A percentile compares a stretch with the other conserved stretches of the same genome.
phyloP scores from a whole-genome alignment of 1,140 invertebrate genomes.

The Calephelis nemesis region DNA sequence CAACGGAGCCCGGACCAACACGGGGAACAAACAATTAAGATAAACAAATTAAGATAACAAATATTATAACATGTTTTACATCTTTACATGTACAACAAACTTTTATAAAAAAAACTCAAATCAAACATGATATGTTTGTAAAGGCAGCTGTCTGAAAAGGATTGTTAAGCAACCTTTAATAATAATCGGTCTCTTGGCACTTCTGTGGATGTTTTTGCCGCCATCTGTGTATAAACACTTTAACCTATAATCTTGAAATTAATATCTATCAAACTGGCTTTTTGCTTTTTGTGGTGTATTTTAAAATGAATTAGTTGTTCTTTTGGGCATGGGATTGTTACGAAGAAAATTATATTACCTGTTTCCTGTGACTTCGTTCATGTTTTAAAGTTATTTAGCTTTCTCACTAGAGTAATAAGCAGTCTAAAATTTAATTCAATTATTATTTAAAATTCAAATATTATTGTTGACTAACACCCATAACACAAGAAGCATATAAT shows the following conservation, averaged over 20 bases:
- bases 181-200: conserved; percentile 72
- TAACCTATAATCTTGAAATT: conserved; percentile 73
- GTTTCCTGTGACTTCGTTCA: no score
- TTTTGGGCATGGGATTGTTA: neutral
- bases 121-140: conserved; percentile 73
- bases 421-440: no score
- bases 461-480: no score
- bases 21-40: no score
- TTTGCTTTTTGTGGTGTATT: conserved; percentile 1
- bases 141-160: conserved; percentile 67
- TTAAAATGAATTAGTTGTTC: conserved; percentile 12
- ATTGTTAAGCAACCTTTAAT: conserved; percentile 59
- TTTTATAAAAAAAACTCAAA: conserved; percentile 30
- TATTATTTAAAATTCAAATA: no score
- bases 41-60: neutral
- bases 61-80: neutral
- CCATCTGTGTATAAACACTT: conserved; percentile 55
- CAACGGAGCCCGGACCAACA: no score
- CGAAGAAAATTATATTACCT: no score
- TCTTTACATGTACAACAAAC: neutral
- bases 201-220: conserved; percentile 68
- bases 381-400: no score
- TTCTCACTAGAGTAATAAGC: no score
- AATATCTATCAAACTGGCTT: conserved; percentile 52
- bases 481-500: no score